Conservation (phyloP, 2,888 invertebrate genomes). For the Lysandra bellargus region DNA sequence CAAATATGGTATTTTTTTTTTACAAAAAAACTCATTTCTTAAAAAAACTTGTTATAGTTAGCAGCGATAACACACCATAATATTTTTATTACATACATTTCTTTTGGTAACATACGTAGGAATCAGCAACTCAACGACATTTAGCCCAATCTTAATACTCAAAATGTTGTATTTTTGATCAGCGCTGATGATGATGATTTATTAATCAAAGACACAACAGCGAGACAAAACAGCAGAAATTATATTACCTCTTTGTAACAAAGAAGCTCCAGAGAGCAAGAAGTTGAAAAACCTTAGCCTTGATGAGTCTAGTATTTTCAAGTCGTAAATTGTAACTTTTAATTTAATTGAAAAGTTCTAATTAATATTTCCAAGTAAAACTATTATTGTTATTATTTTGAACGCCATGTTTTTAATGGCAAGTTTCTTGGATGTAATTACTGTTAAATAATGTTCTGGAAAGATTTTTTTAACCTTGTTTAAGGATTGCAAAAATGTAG, state of each 20-base stretch:
- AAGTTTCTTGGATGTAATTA: neutral
- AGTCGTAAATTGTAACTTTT: neutral
- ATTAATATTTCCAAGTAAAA: neutral
- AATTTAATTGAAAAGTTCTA: constrained; percentile 2
- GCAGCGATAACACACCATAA: too few species aligned
- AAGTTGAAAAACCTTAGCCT: neutral
- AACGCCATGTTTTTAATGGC: neutral
- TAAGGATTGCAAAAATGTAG: too few species aligned
- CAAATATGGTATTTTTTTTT: too few species aligned
- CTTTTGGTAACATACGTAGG: too few species aligned
- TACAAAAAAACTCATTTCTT: too few species aligned
- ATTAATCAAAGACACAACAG: neutral
- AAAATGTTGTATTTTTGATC: neutral
- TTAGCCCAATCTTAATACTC: neutral
- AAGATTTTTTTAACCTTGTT: neutral
- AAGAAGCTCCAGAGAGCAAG: constrained; percentile 2
- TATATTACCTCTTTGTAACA: constrained; percentile 2
- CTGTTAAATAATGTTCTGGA: neutral
- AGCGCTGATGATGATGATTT: neutral
- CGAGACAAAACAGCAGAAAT: neutral
- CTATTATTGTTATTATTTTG: neutral
- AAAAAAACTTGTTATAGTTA: too few species aligned
- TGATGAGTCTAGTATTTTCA: neutral
- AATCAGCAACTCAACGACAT: too few species aligned
- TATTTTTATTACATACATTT: too few species aligned